Evolutionary conservation across 2,113 vertebrate species (phyloP).

Genomic region (Riparia riparia): DNA sequence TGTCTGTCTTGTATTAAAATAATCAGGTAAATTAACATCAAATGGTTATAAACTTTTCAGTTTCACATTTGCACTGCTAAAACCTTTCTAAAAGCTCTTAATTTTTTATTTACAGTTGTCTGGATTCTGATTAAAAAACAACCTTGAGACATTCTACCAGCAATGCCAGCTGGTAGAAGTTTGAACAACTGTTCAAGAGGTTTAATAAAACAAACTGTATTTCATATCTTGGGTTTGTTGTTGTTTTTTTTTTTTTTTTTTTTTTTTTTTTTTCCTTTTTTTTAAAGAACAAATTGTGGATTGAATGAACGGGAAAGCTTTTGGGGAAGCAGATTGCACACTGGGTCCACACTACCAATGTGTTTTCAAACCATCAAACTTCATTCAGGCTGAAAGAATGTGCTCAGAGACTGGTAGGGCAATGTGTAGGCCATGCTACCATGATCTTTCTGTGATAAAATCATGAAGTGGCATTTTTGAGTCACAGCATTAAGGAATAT

Average conservation of each 20-base stretch:
- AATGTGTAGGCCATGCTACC: rapidly evolving
- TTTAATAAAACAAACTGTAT: background rate
- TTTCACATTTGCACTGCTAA: background rate
- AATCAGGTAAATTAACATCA: background rate
- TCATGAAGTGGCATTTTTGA: background rate
- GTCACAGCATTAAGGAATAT: background rate
- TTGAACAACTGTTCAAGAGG: background rate
- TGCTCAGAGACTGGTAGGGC: background rate
- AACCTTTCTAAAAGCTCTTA: background rate
- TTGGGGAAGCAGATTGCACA: background rate
- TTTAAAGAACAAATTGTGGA: background rate
- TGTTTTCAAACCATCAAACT: background rate
- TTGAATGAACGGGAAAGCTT: background rate
- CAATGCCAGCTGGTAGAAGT: background rate
- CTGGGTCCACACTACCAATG: background rate
- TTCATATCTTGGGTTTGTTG: background rate
- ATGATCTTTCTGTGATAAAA: background rate
- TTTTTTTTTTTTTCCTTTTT: no score
- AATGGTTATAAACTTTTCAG: background rate
- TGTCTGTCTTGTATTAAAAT: background rate
- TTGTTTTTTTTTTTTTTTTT: background rate
- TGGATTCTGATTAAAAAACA: background rate
- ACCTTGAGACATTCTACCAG: background rate
- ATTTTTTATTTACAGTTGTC: constrained; percentile 39
- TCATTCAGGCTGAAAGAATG: background rate